Percentiles rank a stretch among this genome's conserved stretches.
Evolutionary conservation across 1,140 invertebrate genomes (phyloP).

Genomic region (Eulimnadia texana): DNA sequence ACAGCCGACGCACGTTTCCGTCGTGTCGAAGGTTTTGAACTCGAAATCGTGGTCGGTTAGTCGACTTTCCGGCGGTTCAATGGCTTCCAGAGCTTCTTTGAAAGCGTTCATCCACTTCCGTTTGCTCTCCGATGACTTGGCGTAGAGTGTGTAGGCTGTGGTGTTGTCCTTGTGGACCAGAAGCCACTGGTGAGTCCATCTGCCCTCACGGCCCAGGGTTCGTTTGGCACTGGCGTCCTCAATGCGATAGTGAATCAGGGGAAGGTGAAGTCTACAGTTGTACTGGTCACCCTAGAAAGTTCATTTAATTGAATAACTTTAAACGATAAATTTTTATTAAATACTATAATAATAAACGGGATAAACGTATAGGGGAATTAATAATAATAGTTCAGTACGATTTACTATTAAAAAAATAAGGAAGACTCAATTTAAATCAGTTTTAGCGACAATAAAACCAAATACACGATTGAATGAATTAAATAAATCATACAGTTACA

Average conservation of each 20-base stretch:
- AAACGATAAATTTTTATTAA: constrained; percentile 8
- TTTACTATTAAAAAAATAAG: too few relatives aligned
- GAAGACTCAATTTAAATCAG: too few relatives aligned
- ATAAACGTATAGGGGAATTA: too few relatives aligned
- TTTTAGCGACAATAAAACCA: too few relatives aligned
- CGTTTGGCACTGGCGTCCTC: constrained; percentile 51
- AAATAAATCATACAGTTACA: too few relatives aligned
- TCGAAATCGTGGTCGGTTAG: constrained; percentile 69
- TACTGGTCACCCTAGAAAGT: constrained; percentile 69
- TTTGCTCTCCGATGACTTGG: constrained; percentile 73
- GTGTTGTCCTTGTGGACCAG: constrained; percentile 66
- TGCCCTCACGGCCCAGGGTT: constrained; percentile 45
- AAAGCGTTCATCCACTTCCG: constrained; percentile 84
- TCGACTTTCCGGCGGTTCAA: constrained; percentile 59
- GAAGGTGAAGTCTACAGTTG: constrained; percentile 71
- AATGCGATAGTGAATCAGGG: constrained; percentile 68
- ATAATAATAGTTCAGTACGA: too few relatives aligned
- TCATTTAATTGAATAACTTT: constrained; percentile 12
- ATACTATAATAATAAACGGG: too few relatives aligned
- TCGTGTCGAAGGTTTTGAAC: constrained; percentile 70
- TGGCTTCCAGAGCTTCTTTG: constrained; percentile 81
- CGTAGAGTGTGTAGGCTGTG: constrained; percentile 76
- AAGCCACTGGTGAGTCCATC: constrained; percentile 67
- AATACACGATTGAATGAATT: too few relatives aligned
- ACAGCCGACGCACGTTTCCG: constrained; percentile 64